Evolutionary conservation across 2,888 invertebrate genomes (phyloP), one percentile per base, ranked within the genome.

Genomic region (Molanna angustata): DNA sequence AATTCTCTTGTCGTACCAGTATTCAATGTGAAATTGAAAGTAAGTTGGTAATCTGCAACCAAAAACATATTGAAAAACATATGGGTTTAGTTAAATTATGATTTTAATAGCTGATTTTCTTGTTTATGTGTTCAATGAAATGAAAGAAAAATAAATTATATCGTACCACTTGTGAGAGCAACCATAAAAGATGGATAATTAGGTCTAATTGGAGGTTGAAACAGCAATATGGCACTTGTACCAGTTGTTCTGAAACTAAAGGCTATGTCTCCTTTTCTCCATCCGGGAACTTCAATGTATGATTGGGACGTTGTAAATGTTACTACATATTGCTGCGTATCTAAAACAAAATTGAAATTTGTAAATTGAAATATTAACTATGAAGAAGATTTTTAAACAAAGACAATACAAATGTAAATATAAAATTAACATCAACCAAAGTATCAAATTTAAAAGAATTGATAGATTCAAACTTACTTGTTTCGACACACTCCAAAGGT

Each of bases 171-270:
- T 13, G 91, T 90, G 50, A 94, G 74, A 43, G 92, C 90, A 2
- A 94, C 92, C 88, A 93, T 90, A 67, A 94, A 93, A 9, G 92
- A 92, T 1, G 93, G 93, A 71, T 93, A 90, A 64, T 90, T 88
- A 1, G 87, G 88, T 57, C 93, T 79, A 47, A 93, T 90, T 0
- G 94, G 90, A 3, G 94, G 92, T 67, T 95, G 95, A 66, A 94
- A 94, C 4, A 95, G 72, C 19, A 96, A 73, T 60, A 95, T 90
- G 2, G 94, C 94, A 65, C 88, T 89, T 62, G 88, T 88, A 27
- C 93, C 91, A 1, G 94, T 94, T 0, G 95, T 95, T 58, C 94
- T 80, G 66, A 95, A 95, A 62, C 93, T 93, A 71, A 95, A 92
- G 0, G 92, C 91, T 58, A 95, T 86, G 65, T 94, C 93, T 1